Evolutionary conservation across 2,888 invertebrate species (phyloP).

Genomic region (Caenorhabditis parvicauda): DNA sequence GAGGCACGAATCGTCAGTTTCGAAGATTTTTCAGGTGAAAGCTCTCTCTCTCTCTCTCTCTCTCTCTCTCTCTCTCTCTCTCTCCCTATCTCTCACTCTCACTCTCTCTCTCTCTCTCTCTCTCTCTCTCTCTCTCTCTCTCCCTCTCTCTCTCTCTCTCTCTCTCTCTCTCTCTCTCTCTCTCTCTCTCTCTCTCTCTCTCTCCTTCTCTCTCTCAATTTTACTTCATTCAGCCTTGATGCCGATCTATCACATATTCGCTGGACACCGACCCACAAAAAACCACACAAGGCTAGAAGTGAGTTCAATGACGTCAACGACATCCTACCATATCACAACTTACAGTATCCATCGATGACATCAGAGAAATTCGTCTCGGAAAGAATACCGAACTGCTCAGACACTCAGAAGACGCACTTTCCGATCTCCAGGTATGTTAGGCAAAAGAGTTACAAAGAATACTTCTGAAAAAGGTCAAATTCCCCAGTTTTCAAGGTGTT

Average conservation of each 20-base stretch:
- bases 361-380: conserved; percentile 69
- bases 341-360: conserved; percentile 67
- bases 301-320: conserved; percentile 22
- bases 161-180: conserved; percentile 1
- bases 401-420: conserved; percentile 34
- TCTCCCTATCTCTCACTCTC: not conserved
- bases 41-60: conserved; percentile 1
- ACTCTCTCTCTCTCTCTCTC: not conserved
- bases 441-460: no score
- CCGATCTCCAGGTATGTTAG: conserved; percentile 43
- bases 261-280: conserved; percentile 70
- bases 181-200: not conserved
- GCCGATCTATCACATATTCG: conserved; percentile 68
- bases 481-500: no score
- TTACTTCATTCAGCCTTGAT: conserved; percentile 62
- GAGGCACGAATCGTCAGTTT: conserved; percentile 69
- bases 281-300: conserved; percentile 70
- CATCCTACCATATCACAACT: conserved; percentile 7
- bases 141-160: not conserved
- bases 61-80: not conserved
- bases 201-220: not conserved
- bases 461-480: no score
- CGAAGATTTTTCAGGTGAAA: conserved; percentile 66
- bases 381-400: conserved; percentile 67
- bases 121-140: conserved; percentile 2